Conservation (phyloP, 2,113 vertebrate species). For the Agapornis roseicollis region DNA sequence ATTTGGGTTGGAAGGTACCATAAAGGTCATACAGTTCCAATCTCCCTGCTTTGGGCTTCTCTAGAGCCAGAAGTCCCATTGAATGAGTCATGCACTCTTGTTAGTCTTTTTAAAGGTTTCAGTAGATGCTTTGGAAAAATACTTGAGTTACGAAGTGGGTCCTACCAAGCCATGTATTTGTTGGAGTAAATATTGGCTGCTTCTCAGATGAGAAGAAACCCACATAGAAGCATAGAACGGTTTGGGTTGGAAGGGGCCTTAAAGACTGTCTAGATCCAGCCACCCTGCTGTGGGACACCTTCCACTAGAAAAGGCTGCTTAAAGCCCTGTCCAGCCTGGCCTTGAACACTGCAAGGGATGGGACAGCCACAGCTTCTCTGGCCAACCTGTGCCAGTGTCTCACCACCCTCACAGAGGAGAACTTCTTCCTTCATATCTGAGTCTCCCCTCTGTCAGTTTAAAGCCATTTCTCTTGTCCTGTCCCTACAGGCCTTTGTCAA, state of each 20-base stretch:
- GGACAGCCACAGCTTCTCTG: not conserved
- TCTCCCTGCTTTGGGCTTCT: not conserved
- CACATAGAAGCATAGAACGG: not conserved
- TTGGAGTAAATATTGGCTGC: not conserved
- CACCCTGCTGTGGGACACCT: not conserved
- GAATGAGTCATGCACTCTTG: not conserved
- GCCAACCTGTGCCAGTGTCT: accelerated
- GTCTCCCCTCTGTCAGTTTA: not conserved
- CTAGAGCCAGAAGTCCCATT: not conserved
- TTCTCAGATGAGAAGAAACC: not conserved
- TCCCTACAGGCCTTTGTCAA: not conserved
- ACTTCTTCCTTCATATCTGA: accelerated
- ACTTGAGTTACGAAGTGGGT: not conserved
- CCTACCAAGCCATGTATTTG: not conserved
- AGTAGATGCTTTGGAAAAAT: not conserved
- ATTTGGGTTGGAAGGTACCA: not conserved
- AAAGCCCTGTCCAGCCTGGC: accelerated
- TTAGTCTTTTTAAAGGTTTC: not conserved
- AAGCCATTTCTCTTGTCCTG: not conserved
- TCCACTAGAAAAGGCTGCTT: accelerated
- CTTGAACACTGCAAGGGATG: not conserved
- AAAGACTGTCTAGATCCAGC: not conserved
- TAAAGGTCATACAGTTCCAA: not conserved
- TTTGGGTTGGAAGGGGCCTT: not conserved
- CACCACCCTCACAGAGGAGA: accelerated